These are phyloP conservation scores for Melanotaenia duboulayi DNA, from an alignment of 2,113 vertebrate species.

Conservation along the genomic window DNA sequence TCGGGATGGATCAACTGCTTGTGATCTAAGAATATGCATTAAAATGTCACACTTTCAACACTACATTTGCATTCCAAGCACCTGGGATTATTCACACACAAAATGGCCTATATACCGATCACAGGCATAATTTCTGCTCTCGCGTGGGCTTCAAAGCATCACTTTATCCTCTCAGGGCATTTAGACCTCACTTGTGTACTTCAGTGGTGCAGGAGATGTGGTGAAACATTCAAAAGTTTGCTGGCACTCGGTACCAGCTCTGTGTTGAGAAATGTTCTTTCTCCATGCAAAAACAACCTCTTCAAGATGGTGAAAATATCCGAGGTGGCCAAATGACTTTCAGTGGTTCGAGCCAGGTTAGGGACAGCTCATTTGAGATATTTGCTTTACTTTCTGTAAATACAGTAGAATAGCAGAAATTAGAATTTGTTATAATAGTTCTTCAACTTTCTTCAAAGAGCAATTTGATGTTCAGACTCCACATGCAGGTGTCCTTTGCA, in stretches of 20 bases:
- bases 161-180: constrained; percentile 18
- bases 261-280: constrained; percentile 18
- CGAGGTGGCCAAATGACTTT: constrained; percentile 11
- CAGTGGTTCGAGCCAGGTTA: background rate
- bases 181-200: constrained; percentile 26
- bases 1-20: constrained; percentile 41
- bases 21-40: constrained; percentile 54
- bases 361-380: constrained; percentile 14
- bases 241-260: background rate
- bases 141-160: constrained; percentile 39
- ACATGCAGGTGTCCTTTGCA: constrained; percentile 13
- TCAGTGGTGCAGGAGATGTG: constrained; percentile 12
- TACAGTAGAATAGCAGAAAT: background rate
- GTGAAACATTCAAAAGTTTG: constrained; percentile 33
- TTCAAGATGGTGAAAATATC: constrained; percentile 23
- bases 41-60: constrained; percentile 49
- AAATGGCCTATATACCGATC: constrained; percentile 31
- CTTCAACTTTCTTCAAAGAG: background rate
- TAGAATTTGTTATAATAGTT: background rate
- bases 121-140: constrained; percentile 31
- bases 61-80: constrained; percentile 45
- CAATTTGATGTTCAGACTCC: constrained; percentile 29
- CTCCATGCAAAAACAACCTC: constrained; percentile 6
- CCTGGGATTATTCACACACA: constrained; percentile 32
- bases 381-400: constrained; percentile 32